A percentile compares a stretch with the other conserved stretches of the same genome.
These are phyloP conservation scores for Thecocarcelia acutangulata DNA, from an alignment of 2,888 invertebrate species.

Conservation along the genomic window DNA sequence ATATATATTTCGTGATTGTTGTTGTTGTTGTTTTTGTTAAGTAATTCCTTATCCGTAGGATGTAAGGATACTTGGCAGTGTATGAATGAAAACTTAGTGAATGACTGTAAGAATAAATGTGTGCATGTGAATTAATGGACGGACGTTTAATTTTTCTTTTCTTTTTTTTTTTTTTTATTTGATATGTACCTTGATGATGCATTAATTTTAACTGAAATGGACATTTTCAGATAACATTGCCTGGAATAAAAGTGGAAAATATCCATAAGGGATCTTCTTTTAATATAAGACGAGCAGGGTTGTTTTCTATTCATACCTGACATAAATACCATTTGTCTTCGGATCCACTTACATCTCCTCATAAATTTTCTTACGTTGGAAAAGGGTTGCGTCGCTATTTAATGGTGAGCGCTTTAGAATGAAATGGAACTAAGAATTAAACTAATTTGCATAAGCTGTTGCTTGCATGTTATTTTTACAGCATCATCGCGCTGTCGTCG, in stretches of 20 bases:
- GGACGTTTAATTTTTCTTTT: slow-evolving; percentile 22
- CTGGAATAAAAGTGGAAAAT: background rate
- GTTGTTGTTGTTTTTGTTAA: slow-evolving; percentile 31
- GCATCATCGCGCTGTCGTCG: slow-evolving; percentile 61
- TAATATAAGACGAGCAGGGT: slow-evolving; percentile 18
- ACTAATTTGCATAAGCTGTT: slow-evolving; percentile 68
- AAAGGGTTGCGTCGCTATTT: slow-evolving; percentile 38
- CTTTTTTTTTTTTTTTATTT: background rate
- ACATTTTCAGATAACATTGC: slow-evolving; percentile 59
- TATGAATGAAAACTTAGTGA: slow-evolving; percentile 6
- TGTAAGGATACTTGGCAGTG: slow-evolving; percentile 16
- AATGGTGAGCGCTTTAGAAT: slow-evolving; percentile 8
- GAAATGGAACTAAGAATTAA: background rate
- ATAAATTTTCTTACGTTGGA: slow-evolving; percentile 13
- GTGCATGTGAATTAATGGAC: slow-evolving; percentile 1
- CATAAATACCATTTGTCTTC: slow-evolving; percentile 30
- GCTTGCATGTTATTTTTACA: slow-evolving; percentile 41
- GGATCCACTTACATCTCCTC: slow-evolving; percentile 50
- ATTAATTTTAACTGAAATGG: slow-evolving; percentile 66
- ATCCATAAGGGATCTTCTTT: slow-evolving; percentile 29
- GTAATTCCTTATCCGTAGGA: slow-evolving; percentile 56
- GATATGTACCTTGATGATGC: slow-evolving; percentile 56
- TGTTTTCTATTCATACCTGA: slow-evolving; percentile 28
- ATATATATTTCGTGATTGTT: slow-evolving; percentile 12
- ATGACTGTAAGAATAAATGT: background rate